These are phyloP conservation scores for Lypha dubia DNA, from an alignment of 2,888 invertebrate species.

Conservation along the genomic window DNA sequence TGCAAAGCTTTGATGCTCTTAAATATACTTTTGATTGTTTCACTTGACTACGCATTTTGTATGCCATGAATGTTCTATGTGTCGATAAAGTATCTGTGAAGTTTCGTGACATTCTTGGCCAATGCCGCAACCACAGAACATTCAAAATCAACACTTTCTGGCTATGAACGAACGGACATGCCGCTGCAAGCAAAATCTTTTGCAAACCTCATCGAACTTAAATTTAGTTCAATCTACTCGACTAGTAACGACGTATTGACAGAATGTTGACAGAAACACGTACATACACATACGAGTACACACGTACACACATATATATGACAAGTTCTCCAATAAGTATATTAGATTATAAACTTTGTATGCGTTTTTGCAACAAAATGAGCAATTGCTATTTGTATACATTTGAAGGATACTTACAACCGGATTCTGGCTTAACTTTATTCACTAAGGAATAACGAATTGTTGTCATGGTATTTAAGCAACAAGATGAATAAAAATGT, in stretches of 20 bases:
- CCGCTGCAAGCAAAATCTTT: constrained; percentile 30
- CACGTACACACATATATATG: not conserved
- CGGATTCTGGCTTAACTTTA: constrained; percentile 36
- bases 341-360: constrained; percentile 21
- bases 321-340: constrained; percentile 20
- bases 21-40: constrained; percentile 23
- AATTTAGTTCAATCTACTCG: constrained; percentile 26
- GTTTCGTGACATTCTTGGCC: constrained; percentile 63
- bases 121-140: constrained; percentile 52
- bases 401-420: constrained; percentile 17
- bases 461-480: constrained; percentile 28
- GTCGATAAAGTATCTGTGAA: constrained; percentile 43
- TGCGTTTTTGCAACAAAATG: not conserved
- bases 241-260: constrained; percentile 18
- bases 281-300: not conserved
- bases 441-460: constrained; percentile 13
- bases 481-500: constrained; percentile 1
- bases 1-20: not conserved
- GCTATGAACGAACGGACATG: not conserved
- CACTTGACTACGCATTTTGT: constrained; percentile 29
- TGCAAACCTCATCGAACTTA: constrained; percentile 11
- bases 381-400: constrained; percentile 36
- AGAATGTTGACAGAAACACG: not conserved
- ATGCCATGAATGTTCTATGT: constrained; percentile 41
- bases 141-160: constrained; percentile 61